Evolutionary conservation across 1,140 invertebrate genomes (phyloP).

Genomic region (Popillia japonica): DNA sequence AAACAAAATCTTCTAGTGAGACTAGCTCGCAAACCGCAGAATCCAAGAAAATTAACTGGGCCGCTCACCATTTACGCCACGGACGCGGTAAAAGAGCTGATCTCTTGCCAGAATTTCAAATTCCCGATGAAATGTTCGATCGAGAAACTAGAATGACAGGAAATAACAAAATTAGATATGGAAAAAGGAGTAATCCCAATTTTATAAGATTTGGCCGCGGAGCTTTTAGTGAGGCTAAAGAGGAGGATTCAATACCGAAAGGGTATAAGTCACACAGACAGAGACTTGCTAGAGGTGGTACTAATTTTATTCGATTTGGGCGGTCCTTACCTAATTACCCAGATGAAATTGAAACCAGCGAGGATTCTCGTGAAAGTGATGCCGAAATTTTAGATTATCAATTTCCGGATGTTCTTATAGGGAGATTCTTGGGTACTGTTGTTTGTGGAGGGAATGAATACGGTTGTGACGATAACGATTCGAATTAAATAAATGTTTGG

Average conservation of each 20-base stretch:
- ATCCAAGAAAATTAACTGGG: background rate
- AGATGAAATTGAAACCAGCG: background rate
- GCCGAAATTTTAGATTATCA: too few species aligned
- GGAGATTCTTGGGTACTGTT: too few species aligned
- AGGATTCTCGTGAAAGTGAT: background rate
- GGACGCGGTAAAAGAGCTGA: background rate
- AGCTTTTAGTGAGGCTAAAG: background rate
- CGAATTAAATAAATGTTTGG: too few species aligned
- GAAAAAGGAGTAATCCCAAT: background rate
- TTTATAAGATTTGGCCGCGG: background rate
- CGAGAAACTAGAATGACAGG: background rate
- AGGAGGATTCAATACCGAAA: background rate
- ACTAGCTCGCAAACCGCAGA: background rate
- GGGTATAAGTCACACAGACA: background rate
- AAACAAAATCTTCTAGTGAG: too few species aligned
- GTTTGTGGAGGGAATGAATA: too few species aligned
- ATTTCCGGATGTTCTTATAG: too few species aligned
- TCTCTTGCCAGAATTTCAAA: background rate
- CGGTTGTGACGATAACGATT: too few species aligned
- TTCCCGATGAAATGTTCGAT: background rate
- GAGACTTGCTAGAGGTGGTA: background rate
- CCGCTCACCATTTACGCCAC: background rate
- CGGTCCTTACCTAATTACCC: background rate
- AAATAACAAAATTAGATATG: background rate
- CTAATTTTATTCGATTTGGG: slow-evolving; percentile 9